Evolutionary conservation across 2,797 vertebrate genomes (phyloP).

Genomic region (Sebastes kiyomatsui): DNA sequence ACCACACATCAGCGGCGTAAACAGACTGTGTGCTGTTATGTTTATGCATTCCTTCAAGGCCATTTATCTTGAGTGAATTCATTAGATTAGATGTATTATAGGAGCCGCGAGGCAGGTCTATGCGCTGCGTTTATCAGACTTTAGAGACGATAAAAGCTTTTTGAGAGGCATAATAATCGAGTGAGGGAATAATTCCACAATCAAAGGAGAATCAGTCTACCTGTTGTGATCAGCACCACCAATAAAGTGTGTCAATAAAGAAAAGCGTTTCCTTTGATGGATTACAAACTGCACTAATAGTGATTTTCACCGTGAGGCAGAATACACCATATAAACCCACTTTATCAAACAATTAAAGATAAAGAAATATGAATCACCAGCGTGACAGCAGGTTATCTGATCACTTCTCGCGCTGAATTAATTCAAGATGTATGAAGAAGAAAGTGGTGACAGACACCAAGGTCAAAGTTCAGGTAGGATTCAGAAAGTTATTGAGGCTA

Average conservation of each 20-base stretch:
- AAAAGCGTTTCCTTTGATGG: constrained; percentile 16
- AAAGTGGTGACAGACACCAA: neutral
- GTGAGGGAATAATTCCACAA: neutral
- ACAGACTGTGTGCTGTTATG: constrained; percentile 2
- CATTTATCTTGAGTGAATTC: constrained; percentile 17
- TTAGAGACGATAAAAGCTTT: constrained; percentile 10
- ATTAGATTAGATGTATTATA: constrained; percentile 1
- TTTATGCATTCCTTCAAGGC: neutral
- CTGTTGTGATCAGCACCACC: constrained; percentile 11
- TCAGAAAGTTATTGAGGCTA: constrained; percentile 26
- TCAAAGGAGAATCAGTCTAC: constrained; percentile 20
- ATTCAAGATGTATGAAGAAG: neutral
- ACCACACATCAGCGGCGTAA: constrained; percentile 30
- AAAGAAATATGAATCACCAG: neutral
- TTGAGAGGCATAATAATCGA: constrained; percentile 22
- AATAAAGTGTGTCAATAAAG: constrained; percentile 10
- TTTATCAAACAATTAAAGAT: constrained; percentile 4
- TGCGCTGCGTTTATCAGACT: constrained; percentile 18
- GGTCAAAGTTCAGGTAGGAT: constrained; percentile 28
- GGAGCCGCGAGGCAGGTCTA: constrained; percentile 1
- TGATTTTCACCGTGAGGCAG: constrained; percentile 9
- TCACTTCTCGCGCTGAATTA: neutral
- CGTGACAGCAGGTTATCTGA: neutral
- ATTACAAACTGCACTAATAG: neutral
- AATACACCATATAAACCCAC: neutral